Conservation (phyloP, 2,797 vertebrate species). For the Falco concolor region DNA sequence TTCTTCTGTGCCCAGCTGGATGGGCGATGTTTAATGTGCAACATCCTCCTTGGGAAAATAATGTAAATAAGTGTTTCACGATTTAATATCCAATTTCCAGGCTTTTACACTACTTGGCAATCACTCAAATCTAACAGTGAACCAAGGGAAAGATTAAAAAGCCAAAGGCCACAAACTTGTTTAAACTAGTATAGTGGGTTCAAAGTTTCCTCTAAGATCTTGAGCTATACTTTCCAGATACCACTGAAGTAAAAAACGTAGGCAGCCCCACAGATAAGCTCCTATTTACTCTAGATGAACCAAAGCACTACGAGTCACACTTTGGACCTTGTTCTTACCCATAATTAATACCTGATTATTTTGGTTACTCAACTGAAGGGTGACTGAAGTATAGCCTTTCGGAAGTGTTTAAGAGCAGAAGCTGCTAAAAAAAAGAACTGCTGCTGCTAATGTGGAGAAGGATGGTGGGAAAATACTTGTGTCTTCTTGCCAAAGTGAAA, state of each 20-base stretch:
- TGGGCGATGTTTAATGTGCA: neutral
- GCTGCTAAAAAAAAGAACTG: neutral
- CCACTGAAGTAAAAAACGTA: neutral
- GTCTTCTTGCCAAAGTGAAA: neutral
- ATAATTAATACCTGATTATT: constrained; percentile 42
- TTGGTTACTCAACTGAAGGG: neutral
- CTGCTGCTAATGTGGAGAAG: neutral
- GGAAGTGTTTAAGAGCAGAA: neutral
- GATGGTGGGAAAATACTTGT: neutral
- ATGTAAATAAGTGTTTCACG: neutral
- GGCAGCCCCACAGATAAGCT: constrained; percentile 48
- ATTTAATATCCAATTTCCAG: constrained; percentile 46
- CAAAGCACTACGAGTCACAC: neutral
- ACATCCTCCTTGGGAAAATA: constrained; percentile 19
- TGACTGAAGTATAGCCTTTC: neutral
- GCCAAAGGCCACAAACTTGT: constrained; percentile 64
- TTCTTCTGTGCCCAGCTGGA: neutral
- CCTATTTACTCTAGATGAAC: constrained; percentile 52
- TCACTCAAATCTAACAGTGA: constrained; percentile 54
- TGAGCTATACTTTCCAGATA: constrained; percentile 36
- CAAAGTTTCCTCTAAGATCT: constrained; percentile 57
- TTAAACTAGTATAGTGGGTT: constrained; percentile 25
- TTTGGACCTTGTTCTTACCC: constrained; percentile 50
- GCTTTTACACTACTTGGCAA: constrained; percentile 33
- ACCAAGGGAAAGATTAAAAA: constrained; percentile 34